These are phyloP conservation scores for Microctenopoma steveboyesi DNA, from an alignment of 2,797 vertebrate species.

Conservation along the genomic window DNA sequence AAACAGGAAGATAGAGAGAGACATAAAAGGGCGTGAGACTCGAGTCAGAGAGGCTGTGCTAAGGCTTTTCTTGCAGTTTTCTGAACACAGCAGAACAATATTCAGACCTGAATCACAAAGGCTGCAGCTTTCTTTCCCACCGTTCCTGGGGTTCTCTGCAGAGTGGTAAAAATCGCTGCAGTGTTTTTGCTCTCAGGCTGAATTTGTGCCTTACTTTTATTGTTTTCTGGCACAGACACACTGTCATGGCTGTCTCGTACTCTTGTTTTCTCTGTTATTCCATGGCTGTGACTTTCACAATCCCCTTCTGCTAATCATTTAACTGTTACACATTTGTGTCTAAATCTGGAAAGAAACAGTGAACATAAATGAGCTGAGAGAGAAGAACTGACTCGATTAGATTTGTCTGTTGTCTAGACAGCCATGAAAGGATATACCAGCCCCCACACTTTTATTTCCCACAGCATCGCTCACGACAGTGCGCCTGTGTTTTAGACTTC, in stretches of 20 bases:
- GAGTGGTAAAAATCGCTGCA: neutral
- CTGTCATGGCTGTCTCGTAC: conserved; percentile 13
- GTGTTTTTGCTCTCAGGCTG: neutral
- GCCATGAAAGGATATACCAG: conserved; percentile 25
- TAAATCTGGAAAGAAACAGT: neutral
- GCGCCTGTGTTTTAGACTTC: neutral
- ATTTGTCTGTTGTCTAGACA: conserved; percentile 25
- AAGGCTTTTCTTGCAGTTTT: conserved; percentile 18
- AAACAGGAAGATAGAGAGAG: conserved; percentile 79
- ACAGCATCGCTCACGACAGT: neutral
- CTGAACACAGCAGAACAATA: neutral
- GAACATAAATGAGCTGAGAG: conserved; percentile 3
- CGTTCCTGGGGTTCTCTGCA: neutral
- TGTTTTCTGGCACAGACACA: conserved; percentile 1
- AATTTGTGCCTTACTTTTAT: neutral
- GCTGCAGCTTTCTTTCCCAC: conserved; percentile 1
- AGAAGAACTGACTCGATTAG: conserved; percentile 2
- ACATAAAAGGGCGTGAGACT: conserved; percentile 75
- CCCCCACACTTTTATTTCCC: neutral
- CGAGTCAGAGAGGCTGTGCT: conserved; percentile 49
- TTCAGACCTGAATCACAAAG: neutral
- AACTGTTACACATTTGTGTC: conserved; percentile 1
- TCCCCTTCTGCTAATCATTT: conserved; percentile 3
- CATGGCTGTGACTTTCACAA: neutral
- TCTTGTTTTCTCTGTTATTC: neutral